Conservation (phyloP, 2,797 vertebrate genomes). For the Atherinosoma microstoma region DNA sequence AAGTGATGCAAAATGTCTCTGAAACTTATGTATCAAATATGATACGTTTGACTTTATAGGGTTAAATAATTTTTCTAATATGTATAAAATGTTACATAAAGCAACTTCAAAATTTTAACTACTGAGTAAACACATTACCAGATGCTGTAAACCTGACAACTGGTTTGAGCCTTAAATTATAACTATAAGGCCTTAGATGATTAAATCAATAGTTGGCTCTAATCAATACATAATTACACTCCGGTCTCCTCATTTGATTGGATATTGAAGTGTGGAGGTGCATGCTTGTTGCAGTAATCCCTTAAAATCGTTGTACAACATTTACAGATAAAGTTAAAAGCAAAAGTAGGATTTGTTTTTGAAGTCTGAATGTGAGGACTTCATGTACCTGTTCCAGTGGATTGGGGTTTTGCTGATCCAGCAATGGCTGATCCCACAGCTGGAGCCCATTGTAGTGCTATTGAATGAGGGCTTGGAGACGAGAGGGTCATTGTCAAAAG, state of each 20-base stretch:
- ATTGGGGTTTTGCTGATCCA: conserved; percentile 61
- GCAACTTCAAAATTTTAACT: conserved; percentile 43
- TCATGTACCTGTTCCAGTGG: conserved; percentile 43
- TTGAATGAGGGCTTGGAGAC: conserved; percentile 69
- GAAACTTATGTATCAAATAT: too few species aligned
- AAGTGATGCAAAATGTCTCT: too few species aligned
- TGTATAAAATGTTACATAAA: conserved; percentile 26
- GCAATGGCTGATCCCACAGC: conserved; percentile 73
- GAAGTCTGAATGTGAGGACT: conserved; percentile 34
- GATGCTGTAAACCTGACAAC: conserved; percentile 40
- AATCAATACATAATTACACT: conserved; percentile 83
- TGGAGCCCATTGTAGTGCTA: conserved; percentile 75
- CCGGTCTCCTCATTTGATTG: conserved; percentile 63
- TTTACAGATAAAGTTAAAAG: conserved; percentile 9
- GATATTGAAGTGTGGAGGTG: conserved; percentile 54
- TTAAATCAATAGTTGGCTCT: conserved; percentile 74
- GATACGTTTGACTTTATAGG: too few species aligned
- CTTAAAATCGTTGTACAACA: conserved; percentile 36
- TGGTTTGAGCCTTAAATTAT: conserved; percentile 61
- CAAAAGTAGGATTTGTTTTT: conserved; percentile 4
- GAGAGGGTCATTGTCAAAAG: conserved; percentile 81
- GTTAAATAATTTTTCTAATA: background rate
- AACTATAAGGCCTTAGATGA: conserved; percentile 55
- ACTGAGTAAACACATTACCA: conserved; percentile 51
- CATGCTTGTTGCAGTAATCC: conserved; percentile 39